phyloP scores from a whole-genome alignment of 2,797 vertebrate species.

The Trachurus trachurus region DNA sequence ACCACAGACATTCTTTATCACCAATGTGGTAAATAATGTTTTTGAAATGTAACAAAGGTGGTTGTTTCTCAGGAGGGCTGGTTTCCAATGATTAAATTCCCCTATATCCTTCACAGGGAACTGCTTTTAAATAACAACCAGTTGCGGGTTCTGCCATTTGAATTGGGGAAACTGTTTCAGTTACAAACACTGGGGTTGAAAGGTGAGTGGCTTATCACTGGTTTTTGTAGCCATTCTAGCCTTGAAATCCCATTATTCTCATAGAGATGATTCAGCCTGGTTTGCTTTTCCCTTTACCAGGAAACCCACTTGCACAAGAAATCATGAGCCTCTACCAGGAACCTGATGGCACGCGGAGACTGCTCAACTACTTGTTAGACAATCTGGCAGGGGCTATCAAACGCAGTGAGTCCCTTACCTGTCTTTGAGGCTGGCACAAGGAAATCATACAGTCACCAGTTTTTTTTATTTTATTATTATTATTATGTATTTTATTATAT shows the following conservation, averaged over 20 bases:
- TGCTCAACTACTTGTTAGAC: constrained; percentile 99
- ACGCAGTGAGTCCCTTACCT: constrained; percentile 90
- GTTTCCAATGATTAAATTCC: constrained; percentile 67
- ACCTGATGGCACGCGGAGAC: constrained; percentile 96
- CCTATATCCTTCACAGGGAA: constrained; percentile 89
- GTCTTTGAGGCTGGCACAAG: background rate
- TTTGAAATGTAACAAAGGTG: background rate
- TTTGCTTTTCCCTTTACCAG: constrained; percentile 75
- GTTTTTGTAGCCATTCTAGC: constrained; percentile 44
- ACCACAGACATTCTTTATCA: background rate
- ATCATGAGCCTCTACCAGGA: constrained; percentile 99
- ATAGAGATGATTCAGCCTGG: constrained; percentile 15
- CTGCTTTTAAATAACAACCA: constrained; percentile 99
- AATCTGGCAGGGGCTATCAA: constrained; percentile 98
- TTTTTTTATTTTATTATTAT: background rate
- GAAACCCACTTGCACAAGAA: constrained; percentile 99
- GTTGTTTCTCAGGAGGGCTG: constrained; percentile 21
- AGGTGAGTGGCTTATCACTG: constrained; percentile 88
- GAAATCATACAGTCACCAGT: constrained; percentile 1
- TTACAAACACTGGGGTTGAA: constrained; percentile 99
- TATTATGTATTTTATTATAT: too few relatives aligned
- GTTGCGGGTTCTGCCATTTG: constrained; percentile 99
- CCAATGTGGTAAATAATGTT: background rate
- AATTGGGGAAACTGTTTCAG: constrained; percentile 99
- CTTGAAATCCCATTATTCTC: constrained; percentile 45